These are phyloP conservation scores for Wiebesia pumilae DNA, from an alignment of 1,140 invertebrate species.

Conservation along the genomic window DNA sequence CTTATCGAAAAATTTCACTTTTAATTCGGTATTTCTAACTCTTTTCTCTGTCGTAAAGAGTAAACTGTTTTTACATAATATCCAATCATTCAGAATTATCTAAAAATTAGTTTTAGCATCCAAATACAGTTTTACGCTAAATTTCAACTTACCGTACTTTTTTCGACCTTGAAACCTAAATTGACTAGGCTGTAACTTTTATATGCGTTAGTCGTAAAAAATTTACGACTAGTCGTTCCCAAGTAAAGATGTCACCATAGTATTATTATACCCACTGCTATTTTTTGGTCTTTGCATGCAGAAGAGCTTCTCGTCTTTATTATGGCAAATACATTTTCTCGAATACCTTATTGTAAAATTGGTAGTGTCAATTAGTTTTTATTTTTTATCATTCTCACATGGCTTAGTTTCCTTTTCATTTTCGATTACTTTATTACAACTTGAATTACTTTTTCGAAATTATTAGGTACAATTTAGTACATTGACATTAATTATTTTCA, in stretches of 20 bases:
- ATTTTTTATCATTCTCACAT: not conserved
- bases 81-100: not conserved
- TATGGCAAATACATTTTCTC: conserved; percentile 4
- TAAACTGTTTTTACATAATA: not conserved
- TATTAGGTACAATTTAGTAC: too few species aligned
- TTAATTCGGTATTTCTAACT: not conserved
- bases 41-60: not conserved
- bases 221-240: conserved; percentile 37
- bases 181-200: conserved; percentile 28
- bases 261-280: conserved; percentile 34
- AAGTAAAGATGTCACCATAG: conserved; percentile 16
- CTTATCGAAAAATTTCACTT: not conserved
- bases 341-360: not conserved
- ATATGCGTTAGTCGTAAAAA: conserved; percentile 36
- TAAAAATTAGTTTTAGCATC: not conserved
- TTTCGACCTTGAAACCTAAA: conserved; percentile 11
- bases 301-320: not conserved
- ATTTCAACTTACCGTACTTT: not conserved
- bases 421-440: not conserved
- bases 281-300: not conserved
- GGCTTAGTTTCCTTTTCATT: not conserved
- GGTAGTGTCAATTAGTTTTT: not conserved
- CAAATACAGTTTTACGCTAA: not conserved
- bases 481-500: too few species aligned
- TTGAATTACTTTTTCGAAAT: not conserved